Evolutionary conservation across 2,888 invertebrate species (phyloP).

Genomic region (Oscheius sp.): DNA sequence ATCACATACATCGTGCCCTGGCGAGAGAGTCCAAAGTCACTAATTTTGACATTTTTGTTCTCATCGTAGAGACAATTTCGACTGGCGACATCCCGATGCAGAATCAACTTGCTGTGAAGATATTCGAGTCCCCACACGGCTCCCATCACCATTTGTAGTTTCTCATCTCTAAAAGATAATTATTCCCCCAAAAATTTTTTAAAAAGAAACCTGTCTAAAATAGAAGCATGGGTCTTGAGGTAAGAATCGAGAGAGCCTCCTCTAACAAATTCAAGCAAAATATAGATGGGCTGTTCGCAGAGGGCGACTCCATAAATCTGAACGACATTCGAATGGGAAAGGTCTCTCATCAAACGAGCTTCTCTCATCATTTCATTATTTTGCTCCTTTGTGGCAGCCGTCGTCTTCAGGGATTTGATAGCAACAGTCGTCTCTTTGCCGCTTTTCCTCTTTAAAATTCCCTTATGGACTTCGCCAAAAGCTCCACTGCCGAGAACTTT

Average conservation of each 20-base stretch:
- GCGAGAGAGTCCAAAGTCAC: conserved; percentile 38
- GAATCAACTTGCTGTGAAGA: background rate
- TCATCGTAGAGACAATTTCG: conserved; percentile 24
- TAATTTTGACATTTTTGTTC: conserved; percentile 35
- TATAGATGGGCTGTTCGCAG: conserved; percentile 12
- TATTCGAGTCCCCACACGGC: conserved; percentile 23
- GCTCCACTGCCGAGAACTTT: conserved; percentile 17
- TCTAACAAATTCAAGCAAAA: conserved; percentile 19
- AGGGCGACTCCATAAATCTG: conserved; percentile 27
- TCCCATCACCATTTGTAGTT: conserved; percentile 21
- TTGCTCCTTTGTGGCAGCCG: background rate
- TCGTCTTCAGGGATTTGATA: conserved; percentile 15
- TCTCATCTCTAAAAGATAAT: too few species aligned
- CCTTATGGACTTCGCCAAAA: conserved; percentile 27
- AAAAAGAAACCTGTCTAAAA: too few species aligned
- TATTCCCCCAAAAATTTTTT: too few species aligned
- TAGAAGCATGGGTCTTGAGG: conserved; percentile 20
- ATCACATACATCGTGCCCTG: conserved; percentile 37
- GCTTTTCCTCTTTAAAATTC: conserved; percentile 10
- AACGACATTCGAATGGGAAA: conserved; percentile 25
- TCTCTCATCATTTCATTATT: conserved; percentile 29
- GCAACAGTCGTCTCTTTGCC: background rate
- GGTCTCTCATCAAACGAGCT: conserved; percentile 17
- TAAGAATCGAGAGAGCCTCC: conserved; percentile 16
- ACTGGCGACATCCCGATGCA: conserved; percentile 18